Percentiles rank a stretch among this genome's conserved stretches.
phyloP scores from a whole-genome alignment of 2,797 vertebrate genomes.

The Molothrus aeneus region DNA sequence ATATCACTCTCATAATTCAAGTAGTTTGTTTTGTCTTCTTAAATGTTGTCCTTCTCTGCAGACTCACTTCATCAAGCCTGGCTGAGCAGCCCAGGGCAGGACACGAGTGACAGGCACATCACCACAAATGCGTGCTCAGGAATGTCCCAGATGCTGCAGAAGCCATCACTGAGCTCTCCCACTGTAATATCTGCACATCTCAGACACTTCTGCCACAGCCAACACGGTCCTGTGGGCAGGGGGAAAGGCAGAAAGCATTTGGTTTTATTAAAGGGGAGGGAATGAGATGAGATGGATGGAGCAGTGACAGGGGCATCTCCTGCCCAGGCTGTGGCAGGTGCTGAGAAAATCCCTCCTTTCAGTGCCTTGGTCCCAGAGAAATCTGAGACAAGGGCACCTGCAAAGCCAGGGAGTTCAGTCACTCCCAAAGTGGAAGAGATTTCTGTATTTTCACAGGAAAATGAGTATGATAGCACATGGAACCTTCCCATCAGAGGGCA shows the following conservation, averaged over 20 bases:
- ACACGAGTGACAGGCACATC: background rate
- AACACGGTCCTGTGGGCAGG: fast-evolving
- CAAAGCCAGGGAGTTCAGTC: background rate
- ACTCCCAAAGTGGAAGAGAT: background rate
- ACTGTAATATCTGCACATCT: background rate
- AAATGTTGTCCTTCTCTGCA: background rate
- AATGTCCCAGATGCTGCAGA: background rate
- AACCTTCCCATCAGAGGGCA: background rate
- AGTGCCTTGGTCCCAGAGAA: background rate
- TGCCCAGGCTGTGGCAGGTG: background rate
- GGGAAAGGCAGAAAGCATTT: background rate
- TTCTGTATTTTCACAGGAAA: background rate
- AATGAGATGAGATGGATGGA: background rate
- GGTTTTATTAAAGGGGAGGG: background rate
- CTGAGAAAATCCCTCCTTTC: background rate
- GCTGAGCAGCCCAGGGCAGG: background rate
- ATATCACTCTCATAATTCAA: background rate
- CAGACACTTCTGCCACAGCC: background rate
- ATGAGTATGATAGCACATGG: background rate
- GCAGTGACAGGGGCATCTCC: background rate
- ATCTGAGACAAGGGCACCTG: background rate
- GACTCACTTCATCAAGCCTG: background rate
- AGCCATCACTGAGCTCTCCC: background rate
- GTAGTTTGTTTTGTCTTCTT: background rate
- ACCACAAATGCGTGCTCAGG: background rate